Evolutionary conservation across 2,888 invertebrate genomes (phyloP), one percentile per base, ranked within the genome.

Genomic region (Onthophagus sagittarius): DNA sequence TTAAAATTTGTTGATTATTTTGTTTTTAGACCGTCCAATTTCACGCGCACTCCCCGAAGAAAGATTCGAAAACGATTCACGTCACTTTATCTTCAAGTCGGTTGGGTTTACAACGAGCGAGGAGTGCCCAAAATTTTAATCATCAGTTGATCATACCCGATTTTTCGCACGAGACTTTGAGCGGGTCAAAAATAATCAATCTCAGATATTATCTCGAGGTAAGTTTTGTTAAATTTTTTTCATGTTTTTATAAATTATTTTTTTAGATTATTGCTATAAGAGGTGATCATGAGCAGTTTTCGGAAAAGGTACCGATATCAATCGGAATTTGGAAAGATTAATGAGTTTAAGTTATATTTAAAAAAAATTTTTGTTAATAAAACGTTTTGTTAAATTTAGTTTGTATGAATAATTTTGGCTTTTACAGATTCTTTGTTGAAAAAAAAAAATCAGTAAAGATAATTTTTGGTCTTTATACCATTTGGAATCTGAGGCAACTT

Each of bases 131-230:
- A 67, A 31, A 23, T 9, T 67, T 23, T 31, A 15, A 67, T n/a
- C 23, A 67, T n/a, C 15, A 67, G 5, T 31, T 67, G 15, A 67
- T 23, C 23, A 23, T 67, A 15, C 67, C 67, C 5, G 13, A 31
- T 31, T 15, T 67, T 31, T n/a, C n/a, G 6, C 23, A 67, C 31
- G n/a, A 67, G 23, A 67, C n/a, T 23, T 23, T 67, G 5, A 23
- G n/a, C 23, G 67, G 67, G 5, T 67, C 67, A 31, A 67, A 67
- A 67, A 15, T 67, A n/a, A 67, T 67, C 5, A 67, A 31, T 23
- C n/a, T 67, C 31, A 67, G 6, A n/a, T 67, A 67, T 67, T 23
- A 67, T 23, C 23, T 67, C 2, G 31, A 67, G 67, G 67, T 67
- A 64, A 64, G 23, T 9, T 0, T 64, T 13, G 5, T 64, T 0